These are phyloP conservation scores for Drosophila diplacantha DNA, from an alignment of 2,888 invertebrate genomes.

Conservation along the genomic window DNA sequence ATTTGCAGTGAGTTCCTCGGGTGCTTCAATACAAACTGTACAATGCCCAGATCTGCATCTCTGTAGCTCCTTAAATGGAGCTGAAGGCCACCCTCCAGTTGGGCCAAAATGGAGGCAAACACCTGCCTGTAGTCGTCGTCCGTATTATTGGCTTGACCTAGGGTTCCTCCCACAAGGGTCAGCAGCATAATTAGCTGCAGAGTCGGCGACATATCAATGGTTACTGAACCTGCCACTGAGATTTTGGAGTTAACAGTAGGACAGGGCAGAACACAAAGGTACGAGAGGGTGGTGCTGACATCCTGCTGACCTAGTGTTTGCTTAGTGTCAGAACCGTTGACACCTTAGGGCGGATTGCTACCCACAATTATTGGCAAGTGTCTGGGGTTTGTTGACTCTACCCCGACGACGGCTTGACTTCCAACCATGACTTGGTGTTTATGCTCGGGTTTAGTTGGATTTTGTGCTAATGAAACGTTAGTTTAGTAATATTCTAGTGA, in stretches of 20 bases:
- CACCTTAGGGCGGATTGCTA: constrained; percentile 22
- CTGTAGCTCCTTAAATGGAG: constrained; percentile 46
- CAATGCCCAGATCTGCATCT: constrained; percentile 46
- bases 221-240: constrained; percentile 44
- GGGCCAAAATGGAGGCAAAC: constrained; percentile 42
- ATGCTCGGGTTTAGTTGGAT: neutral
- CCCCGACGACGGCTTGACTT: neutral
- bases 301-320: constrained; percentile 45
- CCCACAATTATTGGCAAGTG: constrained; percentile 61
- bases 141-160: constrained; percentile 20
- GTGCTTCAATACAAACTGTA: constrained; percentile 57
- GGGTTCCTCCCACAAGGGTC: constrained; percentile 31
- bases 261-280: constrained; percentile 1
- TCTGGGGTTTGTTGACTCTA: constrained; percentile 42
- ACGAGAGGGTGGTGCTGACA: constrained; percentile 42
- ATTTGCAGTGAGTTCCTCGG: constrained; percentile 43
- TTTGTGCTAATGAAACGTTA: neutral
- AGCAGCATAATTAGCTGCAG: constrained; percentile 55
- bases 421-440: constrained; percentile 17
- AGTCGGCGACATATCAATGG: constrained; percentile 43
- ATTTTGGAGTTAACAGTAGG: constrained; percentile 39
- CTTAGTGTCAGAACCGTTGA: constrained; percentile 48
- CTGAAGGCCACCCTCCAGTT: constrained; percentile 51
- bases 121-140: constrained; percentile 12
- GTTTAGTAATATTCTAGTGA: too few species aligned